These are phyloP conservation scores for Brachyhypopomus gauderio DNA, from an alignment of 2,113 vertebrate species.

Conservation along the genomic window DNA sequence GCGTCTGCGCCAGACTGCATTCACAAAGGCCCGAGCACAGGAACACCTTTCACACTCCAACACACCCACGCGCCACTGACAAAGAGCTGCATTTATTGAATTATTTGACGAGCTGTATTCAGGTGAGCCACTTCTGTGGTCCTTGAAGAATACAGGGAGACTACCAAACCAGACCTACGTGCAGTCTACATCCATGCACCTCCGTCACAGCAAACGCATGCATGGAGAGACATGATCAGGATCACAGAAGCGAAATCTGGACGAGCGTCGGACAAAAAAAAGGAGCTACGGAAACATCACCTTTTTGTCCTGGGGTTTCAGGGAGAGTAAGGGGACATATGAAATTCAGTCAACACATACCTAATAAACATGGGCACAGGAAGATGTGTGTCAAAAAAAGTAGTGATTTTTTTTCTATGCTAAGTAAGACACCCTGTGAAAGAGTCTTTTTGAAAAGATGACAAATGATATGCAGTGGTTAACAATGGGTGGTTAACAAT, in stretches of 20 bases:
- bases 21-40: neutral
- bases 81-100: neutral
- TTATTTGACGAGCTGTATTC: conserved; percentile 6
- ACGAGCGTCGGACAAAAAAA: conserved; percentile 18
- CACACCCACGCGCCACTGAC: neutral
- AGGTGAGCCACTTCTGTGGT: neutral
- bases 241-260: conserved; percentile 11
- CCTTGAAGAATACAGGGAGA: conserved; percentile 4
- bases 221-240: conserved; percentile 27
- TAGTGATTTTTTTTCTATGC: no score
- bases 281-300: conserved; percentile 77
- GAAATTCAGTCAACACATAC: conserved; percentile 42
- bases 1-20: conserved; percentile 1
- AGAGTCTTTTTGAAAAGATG: neutral
- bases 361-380: neutral
- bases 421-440: neutral
- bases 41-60: neutral
- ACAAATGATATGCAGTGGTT: neutral
- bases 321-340: conserved; percentile 67
- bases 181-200: conserved; percentile 21
- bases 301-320: conserved; percentile 89
- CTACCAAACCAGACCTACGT: neutral
- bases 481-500: neutral
- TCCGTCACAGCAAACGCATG: conserved; percentile 34
- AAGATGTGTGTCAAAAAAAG: no score